Evolutionary conservation across 2,113 vertebrate species (phyloP), one percentile per base, ranked within the genome.

Genomic region (Recurvirostra avosetta): DNA sequence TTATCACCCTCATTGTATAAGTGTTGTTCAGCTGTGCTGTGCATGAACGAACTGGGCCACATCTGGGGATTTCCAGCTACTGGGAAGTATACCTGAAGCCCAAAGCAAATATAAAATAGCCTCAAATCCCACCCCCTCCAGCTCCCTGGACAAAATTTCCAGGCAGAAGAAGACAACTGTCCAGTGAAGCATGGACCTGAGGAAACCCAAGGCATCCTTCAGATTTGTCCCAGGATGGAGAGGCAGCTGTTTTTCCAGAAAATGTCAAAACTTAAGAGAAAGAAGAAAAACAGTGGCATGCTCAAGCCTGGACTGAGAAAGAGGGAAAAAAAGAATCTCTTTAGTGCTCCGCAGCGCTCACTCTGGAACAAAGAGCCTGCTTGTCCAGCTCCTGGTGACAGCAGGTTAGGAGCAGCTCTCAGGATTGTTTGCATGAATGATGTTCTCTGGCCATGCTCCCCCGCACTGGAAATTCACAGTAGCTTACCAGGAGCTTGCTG

Each of bases 401-500:
- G 11, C 29, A 72, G 36, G 16, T 3, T 79, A 27, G 55, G 43
- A 87, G 45, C 56, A 78, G 16, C 41, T 66, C 38, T 65, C 49
- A 43, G 38, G 47, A 19, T 27, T 66, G 8, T 29, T 58, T 59
- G 13, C 49, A 56, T 43, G 12, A 76, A n/a, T 41, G 3, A 25
- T 71, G 17, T 62, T 38, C 47, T 55, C n/a, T 55, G 34, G 13
- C 36, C 20, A 15, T 20, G 40, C 7, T 76, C 10, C 34, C 26
- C 17, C 14, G 3, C 34, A 13, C 65, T 63, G 27, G 47, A 83
- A 75, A 68, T 6, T 45, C 45, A 65, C 27, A 55, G 71, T 21
- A 63, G 65, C 98, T 96, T 98, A 99, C 98, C 98, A 98, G 78
- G n/a, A 99, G 97, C 91, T 98, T 97, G 66, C 95, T 98, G 97